Evolutionary conservation across 2,888 invertebrate genomes (phyloP), one percentile per base, ranked within the genome.

Genomic region (Chalcosyrphus nemorum): DNA sequence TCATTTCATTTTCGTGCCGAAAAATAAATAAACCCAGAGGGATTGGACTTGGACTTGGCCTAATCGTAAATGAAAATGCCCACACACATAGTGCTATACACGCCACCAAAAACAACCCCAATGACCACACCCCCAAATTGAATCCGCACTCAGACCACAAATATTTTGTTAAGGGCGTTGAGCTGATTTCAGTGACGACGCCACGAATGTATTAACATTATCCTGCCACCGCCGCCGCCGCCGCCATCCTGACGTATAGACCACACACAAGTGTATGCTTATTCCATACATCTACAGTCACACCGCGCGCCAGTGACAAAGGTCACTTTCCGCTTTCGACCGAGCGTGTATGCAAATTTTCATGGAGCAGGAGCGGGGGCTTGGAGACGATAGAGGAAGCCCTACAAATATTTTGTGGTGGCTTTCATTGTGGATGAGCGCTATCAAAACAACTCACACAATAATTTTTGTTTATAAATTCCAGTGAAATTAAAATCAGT

Each of bases 61-160:
- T 82, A 82, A 77, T 82, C 72, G 78, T 78, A 78, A n/a, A 82
- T 80, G 84, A 70, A 80, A 80, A n/a, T n/a, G n/a, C n/a, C n/a
- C n/a, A n/a, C n/a, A n/a, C n/a, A n/a, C n/a, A n/a, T n/a, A n/a
- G n/a, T n/a, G n/a, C n/a, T 74, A 74, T 74, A 84, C 61, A 68
- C 61, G 54, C 72, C 82, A 68, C 72, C 61, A 78, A 68, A 50
- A 68, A 50, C 72, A 63, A 38, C 68, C 57, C 66, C 74, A 41
- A 38, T 41, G 70, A 65, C 74, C 74, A 75, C 74, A 80, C 84
- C 84, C n/a, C 84, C 74, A 75, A 84, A 84, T 84, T 80, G 80
- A 80, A 84, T 84, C 74, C 84, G 50, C 80, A 80, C 56, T 78
- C 27, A 21, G 74, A 47, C 84, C 84, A 52, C 84, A 84, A 84